phyloP scores from a whole-genome alignment of 2,113 vertebrate species.

The Rhinolophus ferrumequinum region DNA sequence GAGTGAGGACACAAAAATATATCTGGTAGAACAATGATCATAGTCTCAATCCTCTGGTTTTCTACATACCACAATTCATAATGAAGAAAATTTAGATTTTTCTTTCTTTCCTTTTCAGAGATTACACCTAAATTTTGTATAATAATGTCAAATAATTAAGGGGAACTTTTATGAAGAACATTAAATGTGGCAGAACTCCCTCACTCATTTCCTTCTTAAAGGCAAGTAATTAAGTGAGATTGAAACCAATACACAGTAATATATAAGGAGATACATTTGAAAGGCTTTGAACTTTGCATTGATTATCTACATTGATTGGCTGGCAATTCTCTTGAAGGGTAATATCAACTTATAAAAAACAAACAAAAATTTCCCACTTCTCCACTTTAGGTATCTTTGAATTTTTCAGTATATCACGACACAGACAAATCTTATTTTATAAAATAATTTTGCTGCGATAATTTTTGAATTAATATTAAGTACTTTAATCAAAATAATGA shows the following conservation, averaged over 20 bases:
- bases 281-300: not conserved
- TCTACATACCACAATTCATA: not conserved
- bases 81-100: not conserved
- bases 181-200: not conserved
- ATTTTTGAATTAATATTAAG: not conserved
- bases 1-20: not conserved
- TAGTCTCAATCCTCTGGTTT: not conserved
- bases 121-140: not conserved
- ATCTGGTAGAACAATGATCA: not conserved
- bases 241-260: not conserved
- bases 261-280: not conserved
- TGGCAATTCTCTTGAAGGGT: not conserved
- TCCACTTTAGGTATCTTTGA: not conserved
- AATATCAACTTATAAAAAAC: not conserved
- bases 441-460: not conserved
- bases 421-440: not conserved
- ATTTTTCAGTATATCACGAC: not conserved
- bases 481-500: conserved; percentile 28
- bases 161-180: not conserved
- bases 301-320: not conserved
- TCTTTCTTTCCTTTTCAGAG: not conserved
- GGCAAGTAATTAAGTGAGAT: not conserved
- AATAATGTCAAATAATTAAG: not conserved
- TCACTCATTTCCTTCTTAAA: not conserved
- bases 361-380: not conserved